phyloP scores from a whole-genome alignment of 2,113 vertebrate genomes.

The Spermophilus dauricus region DNA sequence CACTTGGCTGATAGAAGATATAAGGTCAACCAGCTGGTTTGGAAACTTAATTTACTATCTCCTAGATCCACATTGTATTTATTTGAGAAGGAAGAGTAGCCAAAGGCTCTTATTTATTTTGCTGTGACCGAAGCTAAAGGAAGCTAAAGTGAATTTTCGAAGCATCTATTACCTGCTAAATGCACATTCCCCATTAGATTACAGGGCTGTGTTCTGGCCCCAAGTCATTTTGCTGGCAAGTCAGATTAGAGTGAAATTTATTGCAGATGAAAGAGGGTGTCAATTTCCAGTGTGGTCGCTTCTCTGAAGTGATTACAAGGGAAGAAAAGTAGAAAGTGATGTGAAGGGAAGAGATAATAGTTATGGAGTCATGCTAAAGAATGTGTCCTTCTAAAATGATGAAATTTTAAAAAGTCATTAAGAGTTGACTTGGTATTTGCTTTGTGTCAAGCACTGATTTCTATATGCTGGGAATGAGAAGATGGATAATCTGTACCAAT shows the following conservation, averaged over 20 bases:
- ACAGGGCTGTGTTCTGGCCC: not conserved
- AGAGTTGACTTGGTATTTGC: not conserved
- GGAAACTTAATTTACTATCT: conserved; percentile 82
- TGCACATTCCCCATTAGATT: conserved; percentile 68
- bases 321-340: conserved; percentile 40
- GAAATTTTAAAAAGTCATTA: not conserved
- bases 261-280: conserved; percentile 66
- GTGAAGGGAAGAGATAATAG: conserved; percentile 67
- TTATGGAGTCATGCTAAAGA: conserved; percentile 37
- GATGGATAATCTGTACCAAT: not conserved
- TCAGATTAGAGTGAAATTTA: conserved; percentile 74
- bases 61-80: conserved; percentile 77
- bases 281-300: conserved; percentile 11
- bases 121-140: conserved; percentile 64
- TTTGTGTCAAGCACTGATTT: conserved; percentile 9
- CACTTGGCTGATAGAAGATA: conserved; percentile 81
- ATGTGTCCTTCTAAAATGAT: conserved; percentile 54
- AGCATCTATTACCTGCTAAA: conserved; percentile 76
- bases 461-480: not conserved
- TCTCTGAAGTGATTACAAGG: conserved; percentile 25
- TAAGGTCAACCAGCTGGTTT: conserved; percentile 79
- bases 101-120: conserved; percentile 77
- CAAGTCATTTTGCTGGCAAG: conserved; percentile 72
- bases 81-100: conserved; percentile 74
- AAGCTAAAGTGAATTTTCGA: conserved; percentile 74